Evolutionary conservation across 2,888 invertebrate genomes (phyloP), one percentile per base, ranked within the genome.

Genomic region (Cheilosia variabilis): DNA sequence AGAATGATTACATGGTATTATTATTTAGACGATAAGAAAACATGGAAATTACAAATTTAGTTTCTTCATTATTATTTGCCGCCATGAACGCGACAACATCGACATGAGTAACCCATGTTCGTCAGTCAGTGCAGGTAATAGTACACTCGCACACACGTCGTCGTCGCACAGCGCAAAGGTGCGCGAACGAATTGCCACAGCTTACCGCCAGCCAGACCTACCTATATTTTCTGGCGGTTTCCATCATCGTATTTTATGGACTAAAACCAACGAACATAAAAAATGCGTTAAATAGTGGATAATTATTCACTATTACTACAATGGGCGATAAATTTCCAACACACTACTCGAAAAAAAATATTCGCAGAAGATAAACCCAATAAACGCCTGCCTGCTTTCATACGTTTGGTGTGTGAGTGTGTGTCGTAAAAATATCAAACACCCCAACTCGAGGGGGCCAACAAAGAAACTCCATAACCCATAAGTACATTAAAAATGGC

Each of bases 281-380:
- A 86, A 86, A 81, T 86, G 86, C 86, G 86, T 86, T 86, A 86
- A 86, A 86, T 86, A 86, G 72, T 81, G 76, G 77, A 86, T 86
- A 86, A 81, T 86, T 86, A 86, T 86, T 86, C 86, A 86, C 81
- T 86, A 86, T 86, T 86, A 81, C 86, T 86, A 86, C 86, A 86
- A 86, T 86, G 86, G 80, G 86, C 77, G 86, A 86, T 86, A 86
- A 86, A 86, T 81, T 86, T 77, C 81, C 76, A 45, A 76, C 77
- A 76, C 77, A 72, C 55, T 72, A 50, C 53, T 69, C 66, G 55
- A 57, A 77, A 73, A 9, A 75, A 73, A n/a, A 17, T 27, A 72
- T 76, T 62, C 79, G 60, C 78, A 50, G 71, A 37, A 72, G 76
- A 86, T 77, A 86, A 81, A 76, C 76, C 80, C 68, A 68, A 86